These are phyloP conservation scores for Cheilosia scutellata DNA, from an alignment of 2,888 invertebrate genomes.

Conservation along the genomic window DNA sequence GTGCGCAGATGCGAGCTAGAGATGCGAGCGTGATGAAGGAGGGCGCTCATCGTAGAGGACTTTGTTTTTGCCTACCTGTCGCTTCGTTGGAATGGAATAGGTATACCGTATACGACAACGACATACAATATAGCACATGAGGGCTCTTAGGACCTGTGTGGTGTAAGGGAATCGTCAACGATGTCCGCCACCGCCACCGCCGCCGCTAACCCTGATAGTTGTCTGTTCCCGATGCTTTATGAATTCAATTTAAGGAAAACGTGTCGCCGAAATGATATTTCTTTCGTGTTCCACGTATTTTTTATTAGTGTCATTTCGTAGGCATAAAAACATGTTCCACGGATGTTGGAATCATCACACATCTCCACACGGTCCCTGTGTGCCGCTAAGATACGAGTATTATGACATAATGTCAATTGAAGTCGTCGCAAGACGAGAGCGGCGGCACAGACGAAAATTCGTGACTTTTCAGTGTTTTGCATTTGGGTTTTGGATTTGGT, in stretches of 20 bases:
- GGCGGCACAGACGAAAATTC: slow-evolving; percentile 58
- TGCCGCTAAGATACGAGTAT: slow-evolving; percentile 28
- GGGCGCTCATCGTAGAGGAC: slow-evolving; percentile 41
- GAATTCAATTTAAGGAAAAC: slow-evolving; percentile 77
- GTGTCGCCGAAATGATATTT: slow-evolving; percentile 76
- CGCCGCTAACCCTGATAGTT: background rate
- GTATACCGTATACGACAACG: too few relatives aligned
- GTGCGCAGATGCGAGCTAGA: slow-evolving; percentile 32
- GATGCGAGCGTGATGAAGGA: slow-evolving; percentile 65
- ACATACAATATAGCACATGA: slow-evolving; percentile 6
- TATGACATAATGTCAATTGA: slow-evolving; percentile 75
- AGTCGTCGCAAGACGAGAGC: slow-evolving; percentile 63
- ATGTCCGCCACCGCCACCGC: background rate
- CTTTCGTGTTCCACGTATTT: slow-evolving; percentile 76
- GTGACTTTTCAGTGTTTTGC: slow-evolving; percentile 71
- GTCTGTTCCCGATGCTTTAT: slow-evolving; percentile 64
- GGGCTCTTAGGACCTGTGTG: background rate
- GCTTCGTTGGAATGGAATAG: slow-evolving; percentile 11
- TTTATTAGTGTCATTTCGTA: slow-evolving; percentile 76
- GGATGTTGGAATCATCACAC: slow-evolving; percentile 47
- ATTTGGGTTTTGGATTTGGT: slow-evolving; percentile 28
- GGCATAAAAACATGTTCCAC: slow-evolving; percentile 70
- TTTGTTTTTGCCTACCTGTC: slow-evolving; percentile 68
- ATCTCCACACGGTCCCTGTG: background rate
- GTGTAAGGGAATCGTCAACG: slow-evolving; percentile 48